These are phyloP conservation scores for Chiloscyllium punctatum DNA, from an alignment of 2,797 vertebrate genomes.

Conservation along the genomic window DNA sequence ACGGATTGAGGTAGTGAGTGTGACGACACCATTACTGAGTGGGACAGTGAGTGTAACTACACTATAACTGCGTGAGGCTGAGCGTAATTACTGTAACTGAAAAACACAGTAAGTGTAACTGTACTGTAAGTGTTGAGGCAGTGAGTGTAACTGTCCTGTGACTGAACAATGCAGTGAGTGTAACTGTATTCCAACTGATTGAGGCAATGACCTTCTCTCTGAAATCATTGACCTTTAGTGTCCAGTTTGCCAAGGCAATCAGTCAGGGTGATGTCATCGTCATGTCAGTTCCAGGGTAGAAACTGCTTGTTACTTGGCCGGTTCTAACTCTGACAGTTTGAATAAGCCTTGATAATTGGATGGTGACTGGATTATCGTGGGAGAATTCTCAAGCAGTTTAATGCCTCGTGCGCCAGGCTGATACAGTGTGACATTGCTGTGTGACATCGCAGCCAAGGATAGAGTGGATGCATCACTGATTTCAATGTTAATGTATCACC, in stretches of 20 bases:
- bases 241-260: background rate
- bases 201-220: background rate
- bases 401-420: background rate
- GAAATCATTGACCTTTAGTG: background rate
- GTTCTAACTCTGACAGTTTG: background rate
- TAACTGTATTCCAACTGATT: background rate
- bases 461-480: background rate
- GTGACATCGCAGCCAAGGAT: background rate
- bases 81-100: background rate
- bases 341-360: background rate
- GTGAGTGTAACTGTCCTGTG: background rate
- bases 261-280: background rate
- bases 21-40: background rate
- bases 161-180: background rate
- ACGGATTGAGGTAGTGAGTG: background rate
- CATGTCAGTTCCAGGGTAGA: background rate
- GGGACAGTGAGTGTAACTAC: background rate
- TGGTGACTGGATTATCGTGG: background rate
- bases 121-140: background rate
- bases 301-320: background rate
- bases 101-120: background rate
- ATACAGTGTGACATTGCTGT: background rate
- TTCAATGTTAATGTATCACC: background rate
- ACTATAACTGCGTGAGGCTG: too few relatives aligned
- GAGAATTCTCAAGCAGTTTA: background rate